These are phyloP conservation scores for Microchirus variegatus DNA, from an alignment of 2,797 vertebrate species.

Conservation along the genomic window DNA sequence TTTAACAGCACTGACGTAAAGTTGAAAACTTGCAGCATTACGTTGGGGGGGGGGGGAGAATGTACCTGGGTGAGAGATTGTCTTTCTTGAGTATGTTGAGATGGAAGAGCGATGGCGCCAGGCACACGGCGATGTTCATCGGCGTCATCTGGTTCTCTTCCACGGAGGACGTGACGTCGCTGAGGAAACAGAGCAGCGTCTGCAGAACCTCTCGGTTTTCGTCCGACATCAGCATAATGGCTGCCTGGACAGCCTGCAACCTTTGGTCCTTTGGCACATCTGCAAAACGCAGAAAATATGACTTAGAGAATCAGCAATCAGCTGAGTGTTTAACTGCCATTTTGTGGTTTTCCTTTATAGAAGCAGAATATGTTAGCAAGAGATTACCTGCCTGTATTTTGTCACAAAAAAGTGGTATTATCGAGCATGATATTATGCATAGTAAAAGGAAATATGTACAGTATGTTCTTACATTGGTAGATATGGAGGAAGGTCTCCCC, in stretches of 20 bases:
- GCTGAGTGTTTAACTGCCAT: too few relatives aligned
- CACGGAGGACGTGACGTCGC: conserved; percentile 90
- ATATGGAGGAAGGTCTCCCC: conserved; percentile 98
- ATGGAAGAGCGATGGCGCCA: conserved; percentile 98
- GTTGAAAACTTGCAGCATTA: too few relatives aligned
- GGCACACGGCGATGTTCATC: conserved; percentile 97
- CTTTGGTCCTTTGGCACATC: conserved; percentile 96
- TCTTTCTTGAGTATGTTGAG: conserved; percentile 97
- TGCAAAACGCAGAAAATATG: conserved; percentile 56
- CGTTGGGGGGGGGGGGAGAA: too few relatives aligned
- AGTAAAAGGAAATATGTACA: not conserved
- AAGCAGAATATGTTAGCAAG: too few relatives aligned
- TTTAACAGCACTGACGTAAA: too few relatives aligned
- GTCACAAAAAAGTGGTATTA: too few relatives aligned
- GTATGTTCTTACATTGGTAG: conserved; percentile 90
- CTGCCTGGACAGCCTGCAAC: conserved; percentile 92
- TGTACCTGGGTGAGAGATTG: conserved; percentile 90
- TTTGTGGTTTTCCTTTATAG: too few relatives aligned
- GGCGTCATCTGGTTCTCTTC: conserved; percentile 99
- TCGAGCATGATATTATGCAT: too few relatives aligned
- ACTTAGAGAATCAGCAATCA: too few relatives aligned
- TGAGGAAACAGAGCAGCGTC: conserved; percentile 94
- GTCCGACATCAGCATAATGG: conserved; percentile 95
- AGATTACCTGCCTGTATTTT: too few relatives aligned
- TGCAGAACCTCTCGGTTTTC: conserved; percentile 96